A percentile compares a stretch with the other conserved stretches of the same genome.
These are phyloP conservation scores for Etheostoma spectabile DNA, from an alignment of 2,113 vertebrate genomes.

Conservation along the genomic window DNA sequence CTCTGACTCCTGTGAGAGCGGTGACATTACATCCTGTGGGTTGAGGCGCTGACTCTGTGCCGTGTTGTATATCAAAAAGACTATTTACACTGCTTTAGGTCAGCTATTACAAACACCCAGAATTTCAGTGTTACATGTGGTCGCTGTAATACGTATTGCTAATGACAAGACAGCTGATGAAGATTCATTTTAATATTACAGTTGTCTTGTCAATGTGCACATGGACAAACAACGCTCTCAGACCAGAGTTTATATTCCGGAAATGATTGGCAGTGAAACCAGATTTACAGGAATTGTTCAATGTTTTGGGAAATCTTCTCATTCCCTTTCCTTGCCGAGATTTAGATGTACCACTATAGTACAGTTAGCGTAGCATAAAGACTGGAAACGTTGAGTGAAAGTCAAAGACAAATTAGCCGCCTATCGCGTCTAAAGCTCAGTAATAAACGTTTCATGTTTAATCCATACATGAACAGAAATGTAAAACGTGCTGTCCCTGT, in stretches of 20 bases:
- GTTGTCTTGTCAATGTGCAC: background rate
- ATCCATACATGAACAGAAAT: background rate
- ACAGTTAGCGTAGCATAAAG: background rate
- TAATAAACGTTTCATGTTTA: background rate
- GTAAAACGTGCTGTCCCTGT: background rate
- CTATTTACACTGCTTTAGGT: conserved; percentile 1
- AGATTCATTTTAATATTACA: background rate
- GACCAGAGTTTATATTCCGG: conserved; percentile 14
- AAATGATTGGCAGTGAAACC: background rate
- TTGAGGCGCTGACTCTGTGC: conserved; percentile 25
- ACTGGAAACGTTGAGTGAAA: background rate
- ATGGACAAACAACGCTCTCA: background rate
- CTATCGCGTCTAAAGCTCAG: background rate
- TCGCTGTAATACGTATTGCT: conserved; percentile 45
- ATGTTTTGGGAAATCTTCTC: background rate
- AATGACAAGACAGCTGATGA: conserved; percentile 1
- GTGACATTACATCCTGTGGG: conserved; percentile 73
- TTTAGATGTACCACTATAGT: background rate
- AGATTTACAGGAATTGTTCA: conserved; percentile 17
- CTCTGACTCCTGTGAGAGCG: conserved; percentile 77
- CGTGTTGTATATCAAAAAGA: background rate
- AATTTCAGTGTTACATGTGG: conserved; percentile 31
- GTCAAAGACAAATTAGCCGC: too few species aligned
- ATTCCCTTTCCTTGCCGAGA: background rate
- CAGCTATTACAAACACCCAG: conserved; percentile 1